Percentiles rank a stretch among this genome's conserved stretches.
Evolutionary conservation across 2,797 vertebrate genomes (phyloP).

Genomic region (Pangasius larnaudii): DNA sequence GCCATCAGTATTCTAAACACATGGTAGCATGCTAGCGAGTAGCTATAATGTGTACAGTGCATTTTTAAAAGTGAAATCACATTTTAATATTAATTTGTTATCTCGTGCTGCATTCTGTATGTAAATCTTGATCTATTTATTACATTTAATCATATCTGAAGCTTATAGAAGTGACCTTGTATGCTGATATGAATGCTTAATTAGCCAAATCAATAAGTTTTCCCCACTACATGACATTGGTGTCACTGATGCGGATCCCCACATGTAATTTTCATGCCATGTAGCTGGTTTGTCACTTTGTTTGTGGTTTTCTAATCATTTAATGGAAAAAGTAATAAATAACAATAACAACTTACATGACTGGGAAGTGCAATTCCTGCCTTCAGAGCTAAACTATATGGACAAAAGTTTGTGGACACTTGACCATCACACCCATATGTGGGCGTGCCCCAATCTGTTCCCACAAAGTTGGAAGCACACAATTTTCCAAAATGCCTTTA

Average conservation of each 20-base stretch:
- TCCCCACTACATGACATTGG: background rate
- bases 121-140: conserved; percentile 5
- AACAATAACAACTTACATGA: background rate
- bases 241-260: background rate
- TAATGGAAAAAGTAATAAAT: background rate
- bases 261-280: background rate
- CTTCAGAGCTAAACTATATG: background rate
- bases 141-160: conserved; percentile 12
- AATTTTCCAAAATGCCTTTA: background rate
- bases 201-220: background rate
- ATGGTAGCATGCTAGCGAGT: background rate
- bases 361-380: background rate
- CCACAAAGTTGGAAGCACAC: background rate
- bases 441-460: background rate
- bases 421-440: background rate
- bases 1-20: background rate
- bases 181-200: conserved; percentile 9
- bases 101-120: background rate
- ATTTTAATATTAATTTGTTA: conserved; percentile 18
- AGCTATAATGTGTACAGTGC: background rate
- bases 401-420: background rate
- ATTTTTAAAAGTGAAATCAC: background rate
- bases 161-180: conserved; percentile 2
- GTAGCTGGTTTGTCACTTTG: background rate
- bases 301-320: background rate